Evolutionary conservation across 2,797 vertebrate genomes (phyloP), one percentile per base, ranked within the genome.

Genomic region (Cynopterus sphinx): DNA sequence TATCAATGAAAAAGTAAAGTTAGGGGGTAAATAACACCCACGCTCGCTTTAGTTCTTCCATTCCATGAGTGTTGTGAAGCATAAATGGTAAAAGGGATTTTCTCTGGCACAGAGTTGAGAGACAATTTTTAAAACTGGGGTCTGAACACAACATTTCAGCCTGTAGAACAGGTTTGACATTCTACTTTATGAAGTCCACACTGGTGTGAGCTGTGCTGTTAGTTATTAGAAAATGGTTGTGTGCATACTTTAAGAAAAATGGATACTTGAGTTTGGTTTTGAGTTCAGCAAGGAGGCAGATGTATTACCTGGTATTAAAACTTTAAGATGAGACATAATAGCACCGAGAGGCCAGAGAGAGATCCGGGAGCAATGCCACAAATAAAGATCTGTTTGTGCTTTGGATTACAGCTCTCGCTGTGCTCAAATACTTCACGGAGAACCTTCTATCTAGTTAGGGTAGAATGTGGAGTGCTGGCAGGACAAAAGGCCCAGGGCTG

Each of bases 231-330:
- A 85, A 61, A 84, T 21, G 31, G 53, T 28, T 94, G 7, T 13
- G 65, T 87, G 9, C 5, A 55, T 73, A 57, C 93, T 75, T 71
- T 87, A 75, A 71, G 70, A 87, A 96, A 95, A 79, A 79, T 43
- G 33, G 65, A 67, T 36, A 81, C 22, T 39, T 43, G 46, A 22
- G 51, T 70, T 94, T 79, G 59, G 41, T 59, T 95, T 87, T 84
- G 19, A 84, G 59, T 85, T 84, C 59, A 67, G 49, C 55, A 49
- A 65, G 12, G 9, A 51, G 36, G 41, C 15, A 51, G 7, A 51
- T 10, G 71, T 59, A 9, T 17, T 17, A 67, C 53, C 11, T 51
- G 59, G 53, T 16, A 68, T 96, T 88, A 68, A 71, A 83, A 74
- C 33, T 81, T 86, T n/a, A 78, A 70, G 22, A 31, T 16, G 63